Conservation (phyloP, 2,797 vertebrate genomes). For the Momotus momota region DNA sequence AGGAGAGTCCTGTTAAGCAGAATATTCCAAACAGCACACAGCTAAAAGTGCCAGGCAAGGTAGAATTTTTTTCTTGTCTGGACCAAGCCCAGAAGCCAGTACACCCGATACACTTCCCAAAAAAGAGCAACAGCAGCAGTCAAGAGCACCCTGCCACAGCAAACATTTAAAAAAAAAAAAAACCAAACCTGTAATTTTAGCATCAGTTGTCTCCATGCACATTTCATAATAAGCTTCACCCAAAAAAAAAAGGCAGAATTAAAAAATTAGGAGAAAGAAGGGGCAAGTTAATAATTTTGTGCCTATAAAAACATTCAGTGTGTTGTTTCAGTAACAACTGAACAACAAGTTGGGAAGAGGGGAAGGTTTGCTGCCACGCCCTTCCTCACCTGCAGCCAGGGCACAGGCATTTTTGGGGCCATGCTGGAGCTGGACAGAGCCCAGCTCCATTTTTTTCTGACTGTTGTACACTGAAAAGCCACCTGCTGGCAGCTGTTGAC, state of each 20-base stretch:
- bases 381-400: no score
- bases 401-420: accelerated
- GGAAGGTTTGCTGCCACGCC: no score
- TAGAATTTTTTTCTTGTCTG: not conserved
- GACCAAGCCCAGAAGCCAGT: not conserved
- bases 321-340: no score
- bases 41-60: not conserved
- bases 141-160: not conserved
- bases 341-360: no score
- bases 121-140: not conserved
- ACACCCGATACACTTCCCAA: not conserved
- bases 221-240: not conserved
- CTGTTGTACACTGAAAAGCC: accelerated
- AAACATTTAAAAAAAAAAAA: not conserved
- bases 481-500: not conserved
- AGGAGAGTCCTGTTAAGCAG: not conserved
- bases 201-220: no score
- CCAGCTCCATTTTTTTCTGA: accelerated
- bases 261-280: not conserved
- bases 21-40: no score
- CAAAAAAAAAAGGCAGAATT: not conserved
- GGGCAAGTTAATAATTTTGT: not conserved
- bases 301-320: not conserved
- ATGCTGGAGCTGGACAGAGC: not conserved
- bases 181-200: not conserved